A percentile compares a stretch with the other conserved stretches of the same genome.
Evolutionary conservation across 2,888 invertebrate genomes (phyloP).

Genomic region (Reticulitermes lucifugus): DNA sequence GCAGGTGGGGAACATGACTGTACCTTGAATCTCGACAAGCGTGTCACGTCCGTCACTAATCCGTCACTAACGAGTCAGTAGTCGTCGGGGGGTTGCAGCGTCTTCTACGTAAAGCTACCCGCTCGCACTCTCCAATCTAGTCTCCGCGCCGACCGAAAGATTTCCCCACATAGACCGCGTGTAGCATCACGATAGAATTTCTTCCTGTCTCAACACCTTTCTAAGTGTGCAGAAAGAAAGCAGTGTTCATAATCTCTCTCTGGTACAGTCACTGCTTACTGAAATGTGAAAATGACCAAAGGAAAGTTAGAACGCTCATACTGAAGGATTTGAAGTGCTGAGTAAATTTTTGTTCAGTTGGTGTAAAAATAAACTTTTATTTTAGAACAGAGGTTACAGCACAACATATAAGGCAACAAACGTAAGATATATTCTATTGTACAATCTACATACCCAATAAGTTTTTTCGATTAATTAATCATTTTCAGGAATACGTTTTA

Average conservation of each 20-base stretch:
- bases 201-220: not conserved
- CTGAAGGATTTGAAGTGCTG: too few species aligned
- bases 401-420: too few species aligned
- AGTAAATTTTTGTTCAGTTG: too few species aligned
- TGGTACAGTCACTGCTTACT: not conserved
- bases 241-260: not conserved
- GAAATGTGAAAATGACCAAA: too few species aligned
- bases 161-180: slow-evolving; percentile 10
- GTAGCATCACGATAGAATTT: not conserved
- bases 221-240: not conserved
- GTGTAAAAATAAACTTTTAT: too few species aligned
- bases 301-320: too few species aligned
- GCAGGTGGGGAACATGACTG: not conserved
- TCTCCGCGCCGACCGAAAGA: slow-evolving; percentile 19
- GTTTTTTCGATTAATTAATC: too few species aligned
- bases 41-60: slow-evolving; percentile 67
- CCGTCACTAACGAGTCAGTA: slow-evolving; percentile 68
- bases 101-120: slow-evolving; percentile 39
- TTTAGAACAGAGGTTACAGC: too few species aligned
- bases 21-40: slow-evolving; percentile 35
- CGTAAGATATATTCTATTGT: too few species aligned
- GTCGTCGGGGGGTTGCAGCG: slow-evolving; percentile 51
- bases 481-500: too few species aligned
- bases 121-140: slow-evolving; percentile 44
- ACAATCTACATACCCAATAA: too few species aligned